Base-by-base conservation (phyloP, 37 sponge, comb jelly and placozoan species). In the Tethya wilhelma region DNA sequence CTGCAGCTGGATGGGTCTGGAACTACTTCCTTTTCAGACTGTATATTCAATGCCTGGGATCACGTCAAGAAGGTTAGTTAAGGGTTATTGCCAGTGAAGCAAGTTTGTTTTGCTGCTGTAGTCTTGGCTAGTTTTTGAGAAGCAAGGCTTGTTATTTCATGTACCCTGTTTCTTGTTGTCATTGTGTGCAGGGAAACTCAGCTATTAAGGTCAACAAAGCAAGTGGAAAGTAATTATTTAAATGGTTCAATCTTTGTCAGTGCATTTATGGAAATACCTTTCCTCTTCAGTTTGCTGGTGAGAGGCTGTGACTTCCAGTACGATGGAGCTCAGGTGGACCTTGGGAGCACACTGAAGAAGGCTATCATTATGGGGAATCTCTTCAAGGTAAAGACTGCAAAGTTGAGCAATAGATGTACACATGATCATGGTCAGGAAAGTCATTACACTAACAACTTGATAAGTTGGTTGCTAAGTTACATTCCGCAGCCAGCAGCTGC, bases 301-400 rank as follows among this genome's bases (percentile, higher is more conserved):
- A 59, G 44, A 11, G 76, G 76, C 12, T 74, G 68, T 62, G 76
- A 83, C 28, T 83, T 83, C 30, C 66, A 60, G 53, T 28, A 74
- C 11, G 67, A 74, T 64, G 84, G 67, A 1, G 64, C 12, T n/a
- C 84, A 73, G 43, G 38, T 83, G 23, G 38, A 43, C 29, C 67
- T 83, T 19, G 67, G 75, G 17, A 53, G n/a, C 32, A 45, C 84
- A 3, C 68, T 83, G 56, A 73, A 59, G 31, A 83, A 73, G 39
- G 84, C 84, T 43, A 67, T 83, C 68, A 83, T 83, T 30, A 44
- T 58, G 53, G 84, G 84, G 14, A 83, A 83, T 17, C 46, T 63
- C 22, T 46, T 81, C 0, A 43, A 71, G 9, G 82, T 81, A 37
- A 80, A n/a, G n/a, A n/a, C n/a, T n/a, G n/a, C n/a, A n/a, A n/a